phyloP scores from a whole-genome alignment of 2,888 invertebrate species.

The Subacronicta megacephala region DNA sequence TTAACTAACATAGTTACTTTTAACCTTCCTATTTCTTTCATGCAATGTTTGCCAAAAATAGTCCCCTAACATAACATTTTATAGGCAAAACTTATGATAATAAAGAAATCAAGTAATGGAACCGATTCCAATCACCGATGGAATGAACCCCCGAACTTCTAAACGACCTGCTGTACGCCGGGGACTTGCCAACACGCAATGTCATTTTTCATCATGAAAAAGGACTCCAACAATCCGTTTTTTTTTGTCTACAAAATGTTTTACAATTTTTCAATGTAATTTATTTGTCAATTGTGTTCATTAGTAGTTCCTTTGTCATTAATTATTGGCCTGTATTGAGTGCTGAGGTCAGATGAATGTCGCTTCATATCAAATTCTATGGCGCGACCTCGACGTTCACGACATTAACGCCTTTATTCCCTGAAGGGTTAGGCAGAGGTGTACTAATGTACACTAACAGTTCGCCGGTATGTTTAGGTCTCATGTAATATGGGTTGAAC shows the following conservation, averaged over 20 bases:
- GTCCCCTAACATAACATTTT: conserved; percentile 11
- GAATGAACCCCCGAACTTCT: conserved; percentile 54
- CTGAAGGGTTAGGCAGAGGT: no score
- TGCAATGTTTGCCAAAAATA: conserved; percentile 16
- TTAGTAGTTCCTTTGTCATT: conserved; percentile 4
- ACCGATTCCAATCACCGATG: conserved; percentile 59
- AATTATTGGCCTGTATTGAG: background rate
- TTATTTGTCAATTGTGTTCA: background rate
- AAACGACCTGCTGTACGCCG: conserved; percentile 59
- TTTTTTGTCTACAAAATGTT: conserved; percentile 17
- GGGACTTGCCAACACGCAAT: conserved; percentile 62
- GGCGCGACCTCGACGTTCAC: no score
- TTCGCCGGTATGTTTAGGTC: no score
- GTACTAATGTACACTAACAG: no score
- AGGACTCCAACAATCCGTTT: conserved; percentile 22
- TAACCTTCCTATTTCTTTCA: no score
- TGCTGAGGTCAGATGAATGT: background rate
- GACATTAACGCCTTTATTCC: no score
- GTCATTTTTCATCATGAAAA: conserved; percentile 53
- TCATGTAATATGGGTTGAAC: no score
- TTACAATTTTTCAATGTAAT: conserved; percentile 3
- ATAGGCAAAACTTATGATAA: conserved; percentile 30
- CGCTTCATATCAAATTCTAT: background rate
- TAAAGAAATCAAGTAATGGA: conserved; percentile 54
- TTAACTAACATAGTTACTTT: no score